Evolutionary conservation across 2,888 invertebrate species (phyloP), one percentile per base, ranked within the genome.

Genomic region (Nemoura dubitans): DNA sequence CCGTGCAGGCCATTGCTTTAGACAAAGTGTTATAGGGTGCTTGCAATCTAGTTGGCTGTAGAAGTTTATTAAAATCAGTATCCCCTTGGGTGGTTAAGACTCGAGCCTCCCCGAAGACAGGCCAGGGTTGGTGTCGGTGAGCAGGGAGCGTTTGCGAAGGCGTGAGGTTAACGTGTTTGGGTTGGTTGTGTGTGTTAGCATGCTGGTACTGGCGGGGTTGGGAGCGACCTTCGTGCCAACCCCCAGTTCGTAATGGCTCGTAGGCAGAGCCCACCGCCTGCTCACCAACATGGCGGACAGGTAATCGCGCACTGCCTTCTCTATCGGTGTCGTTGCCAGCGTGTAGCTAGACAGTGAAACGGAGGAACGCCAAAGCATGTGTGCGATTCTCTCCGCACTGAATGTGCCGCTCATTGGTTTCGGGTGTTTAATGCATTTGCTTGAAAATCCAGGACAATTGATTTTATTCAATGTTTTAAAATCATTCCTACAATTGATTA

Each of bases 221-320:
- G 89, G 88, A 89, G 89, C 28, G 89, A 90, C 86, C 88, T 89
- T 85, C 89, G 89, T 80, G 89, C 89, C 80, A 89, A 89, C 87
- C 89, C 89, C 42, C 89, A 89, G 86, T 89, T 86, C 87, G 87
- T 88, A 80, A 87, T 88, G 78, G 85, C 87, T 83, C 88, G 93
- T 90, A 91, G 93, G 90, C 95, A 96, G 93, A 96, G 96, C 92
- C 96, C 96, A 90, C 96, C 96, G 90, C 96, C 96, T 91, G 96
- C 97, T 89, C 96, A 96, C 92, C 96, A 96, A 86, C 88, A 88
- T 83, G 88, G 85, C 76, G 85, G 82, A 81, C 86, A 86, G 86
- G 86, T 86, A 86, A 86, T 28, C 26, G 10, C 28, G 10, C 29
- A 28, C 76, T 76, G 76, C 84, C 27, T 28, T 84, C 76, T 84